Evolutionary conservation across 2,797 vertebrate genomes (phyloP).

Genomic region (Rhinella marina): DNA sequence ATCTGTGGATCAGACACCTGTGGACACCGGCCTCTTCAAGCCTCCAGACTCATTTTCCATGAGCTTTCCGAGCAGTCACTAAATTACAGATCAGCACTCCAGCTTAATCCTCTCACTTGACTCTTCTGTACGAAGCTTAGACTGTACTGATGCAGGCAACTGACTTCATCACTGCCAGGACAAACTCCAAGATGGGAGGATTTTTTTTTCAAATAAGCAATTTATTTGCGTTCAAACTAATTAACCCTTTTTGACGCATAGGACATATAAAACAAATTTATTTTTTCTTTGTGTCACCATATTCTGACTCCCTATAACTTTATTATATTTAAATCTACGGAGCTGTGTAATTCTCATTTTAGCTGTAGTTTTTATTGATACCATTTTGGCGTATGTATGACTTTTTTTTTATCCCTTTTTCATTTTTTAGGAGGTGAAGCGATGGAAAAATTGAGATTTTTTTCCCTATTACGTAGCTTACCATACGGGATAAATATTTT

Average conservation of each 20-base stretch:
- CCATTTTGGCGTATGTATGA: no score
- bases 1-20: slow-evolving; percentile 58
- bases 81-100: slow-evolving; percentile 57
- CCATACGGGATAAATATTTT: no score
- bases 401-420: no score
- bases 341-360: no score
- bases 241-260: slow-evolving; percentile 9
- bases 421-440: no score
- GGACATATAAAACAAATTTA: not conserved
- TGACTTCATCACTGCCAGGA: slow-evolving; percentile 27
- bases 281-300: no score
- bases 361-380: no score
- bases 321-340: no score
- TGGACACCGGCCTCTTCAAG: slow-evolving; percentile 54
- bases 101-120: slow-evolving; percentile 55
- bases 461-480: no score
- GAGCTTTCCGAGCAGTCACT: slow-evolving; percentile 56
- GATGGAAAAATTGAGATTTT: no score
- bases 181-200: slow-evolving; percentile 7
- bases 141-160: slow-evolving; percentile 6
- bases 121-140: slow-evolving; percentile 21
- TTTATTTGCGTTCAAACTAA: slow-evolving; percentile 10
- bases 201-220: slow-evolving; percentile 6
- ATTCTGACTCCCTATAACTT: no score
- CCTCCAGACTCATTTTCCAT: slow-evolving; percentile 59